Percentiles rank a stretch among this genome's conserved stretches.
Evolutionary conservation across 2,888 invertebrate species (phyloP).

Genomic region (Cataglyphis livida): DNA sequence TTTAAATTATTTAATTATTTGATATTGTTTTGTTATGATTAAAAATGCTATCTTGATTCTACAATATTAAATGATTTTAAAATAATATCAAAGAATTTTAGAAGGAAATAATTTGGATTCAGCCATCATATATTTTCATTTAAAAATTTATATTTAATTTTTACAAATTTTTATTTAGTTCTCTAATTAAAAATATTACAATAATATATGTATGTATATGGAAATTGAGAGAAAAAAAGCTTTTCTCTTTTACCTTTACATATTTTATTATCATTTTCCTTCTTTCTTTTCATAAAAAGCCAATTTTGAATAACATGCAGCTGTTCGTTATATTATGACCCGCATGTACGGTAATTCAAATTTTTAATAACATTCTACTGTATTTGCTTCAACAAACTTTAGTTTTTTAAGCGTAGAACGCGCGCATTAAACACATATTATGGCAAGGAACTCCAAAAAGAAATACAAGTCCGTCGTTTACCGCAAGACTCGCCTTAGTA

Average conservation of each 20-base stretch:
- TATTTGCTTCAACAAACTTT: slow-evolving; percentile 3
- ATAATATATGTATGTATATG: neutral
- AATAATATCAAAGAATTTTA: no score
- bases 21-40: slow-evolving; percentile 17
- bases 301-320: slow-evolving; percentile 43
- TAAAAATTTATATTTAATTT: no score
- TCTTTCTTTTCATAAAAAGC: neutral
- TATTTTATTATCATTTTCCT: neutral
- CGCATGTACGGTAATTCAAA: slow-evolving; percentile 1
- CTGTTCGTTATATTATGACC: slow-evolving; percentile 1
- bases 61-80: no score
- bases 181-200: no score
- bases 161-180: no score
- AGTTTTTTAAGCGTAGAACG: slow-evolving; percentile 9
- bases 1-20: no score
- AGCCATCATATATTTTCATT: no score
- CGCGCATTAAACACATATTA: slow-evolving; percentile 19
- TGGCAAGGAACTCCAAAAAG: neutral
- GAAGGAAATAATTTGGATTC: no score
- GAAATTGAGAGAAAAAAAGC: neutral
- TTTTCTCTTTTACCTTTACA: slow-evolving; percentile 2
- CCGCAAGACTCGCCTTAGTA: neutral
- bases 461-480: slow-evolving; percentile 18
- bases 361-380: slow-evolving; percentile 43
- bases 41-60: neutral